Evolutionary conservation across 2,888 invertebrate species (phyloP).

Genomic region (Troides oblongomaculatus): DNA sequence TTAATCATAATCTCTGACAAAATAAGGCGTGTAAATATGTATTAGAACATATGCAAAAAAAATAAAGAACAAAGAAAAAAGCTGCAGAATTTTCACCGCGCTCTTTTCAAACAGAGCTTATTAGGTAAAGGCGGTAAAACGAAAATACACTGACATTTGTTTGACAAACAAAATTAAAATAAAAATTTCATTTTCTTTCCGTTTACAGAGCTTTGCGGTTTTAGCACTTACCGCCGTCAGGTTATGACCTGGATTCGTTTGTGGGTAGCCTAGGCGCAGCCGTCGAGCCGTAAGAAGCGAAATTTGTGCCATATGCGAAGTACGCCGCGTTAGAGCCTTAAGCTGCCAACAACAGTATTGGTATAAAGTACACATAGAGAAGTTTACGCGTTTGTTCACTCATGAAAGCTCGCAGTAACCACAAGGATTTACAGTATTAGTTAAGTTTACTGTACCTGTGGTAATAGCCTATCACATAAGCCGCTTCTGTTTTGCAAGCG

Average conservation of each 20-base stretch:
- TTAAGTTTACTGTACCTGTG: too few relatives aligned
- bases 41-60: too few relatives aligned
- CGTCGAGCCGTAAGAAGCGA: not conserved
- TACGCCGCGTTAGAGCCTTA: not conserved
- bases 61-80: too few relatives aligned
- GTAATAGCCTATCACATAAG: too few relatives aligned
- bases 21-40: too few relatives aligned
- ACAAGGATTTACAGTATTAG: too few relatives aligned
- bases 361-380: not conserved
- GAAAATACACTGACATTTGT: conserved; percentile 1
- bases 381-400: not conserved
- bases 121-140: not conserved
- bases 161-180: conserved; percentile 5
- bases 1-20: too few relatives aligned
- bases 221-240: not conserved
- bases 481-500: too few relatives aligned
- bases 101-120: conserved; percentile 1
- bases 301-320: conserved; percentile 4
- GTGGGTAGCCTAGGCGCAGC: not conserved
- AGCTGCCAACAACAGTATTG: not conserved
- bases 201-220: not conserved
- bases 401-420: too few relatives aligned
- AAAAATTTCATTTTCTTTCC: conserved; percentile 2
- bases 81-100: not conserved
- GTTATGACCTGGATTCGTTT: not conserved